Conservation (phyloP, 2,888 invertebrate genomes). For the Synanthedon tipuliformis region DNA sequence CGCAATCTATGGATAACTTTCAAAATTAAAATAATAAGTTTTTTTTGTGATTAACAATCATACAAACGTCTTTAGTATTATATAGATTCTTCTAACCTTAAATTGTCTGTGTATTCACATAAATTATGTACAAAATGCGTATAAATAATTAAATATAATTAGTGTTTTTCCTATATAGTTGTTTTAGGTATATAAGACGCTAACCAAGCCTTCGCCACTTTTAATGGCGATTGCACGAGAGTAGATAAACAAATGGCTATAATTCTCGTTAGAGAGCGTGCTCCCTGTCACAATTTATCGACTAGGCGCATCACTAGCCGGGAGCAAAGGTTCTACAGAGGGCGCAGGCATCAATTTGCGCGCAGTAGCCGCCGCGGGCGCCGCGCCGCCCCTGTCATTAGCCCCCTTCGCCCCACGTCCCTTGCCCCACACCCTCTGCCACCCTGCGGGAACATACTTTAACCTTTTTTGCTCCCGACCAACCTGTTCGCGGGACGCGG, state of each 20-base stretch:
- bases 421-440: slow-evolving; percentile 11
- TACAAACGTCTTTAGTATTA: no score
- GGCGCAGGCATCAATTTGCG: slow-evolving; percentile 58
- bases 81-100: no score
- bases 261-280: slow-evolving; percentile 29
- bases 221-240: not conserved
- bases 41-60: no score
- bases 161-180: no score
- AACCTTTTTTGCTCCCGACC: slow-evolving; percentile 68
- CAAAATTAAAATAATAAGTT: no score
- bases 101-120: no score
- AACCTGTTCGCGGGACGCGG: slow-evolving; percentile 61
- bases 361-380: slow-evolving; percentile 67
- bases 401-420: slow-evolving; percentile 28
- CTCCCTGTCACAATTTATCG: slow-evolving; percentile 56
- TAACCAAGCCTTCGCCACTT: not conserved
- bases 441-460: slow-evolving; percentile 49
- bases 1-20: no score
- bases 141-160: no score
- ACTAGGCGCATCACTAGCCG: slow-evolving; percentile 60
- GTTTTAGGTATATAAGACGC: not conserved
- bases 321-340: slow-evolving; percentile 55
- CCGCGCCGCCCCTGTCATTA: slow-evolving; percentile 68
- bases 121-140: no score
- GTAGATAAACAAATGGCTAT: slow-evolving; percentile 23